Evolutionary conservation across 2,113 vertebrate genomes (phyloP), one percentile per base, ranked within the genome.

Genomic region (Crotophaga sulcirostris): DNA sequence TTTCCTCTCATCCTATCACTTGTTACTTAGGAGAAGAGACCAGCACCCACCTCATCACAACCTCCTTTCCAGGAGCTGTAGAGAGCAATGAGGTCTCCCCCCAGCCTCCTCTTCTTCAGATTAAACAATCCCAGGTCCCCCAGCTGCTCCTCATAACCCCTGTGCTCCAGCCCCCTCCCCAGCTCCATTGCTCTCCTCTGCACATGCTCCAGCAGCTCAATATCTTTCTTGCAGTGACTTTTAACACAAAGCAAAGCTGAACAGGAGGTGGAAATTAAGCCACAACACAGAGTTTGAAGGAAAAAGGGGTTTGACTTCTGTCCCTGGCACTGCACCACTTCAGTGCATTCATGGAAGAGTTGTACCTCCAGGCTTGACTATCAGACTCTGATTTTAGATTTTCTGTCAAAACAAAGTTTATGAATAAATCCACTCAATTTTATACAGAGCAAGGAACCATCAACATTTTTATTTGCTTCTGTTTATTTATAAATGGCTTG

Each of bases 181-280:
- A 49, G 21, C 47, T 49, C 47, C 47, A 49, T 24, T 24, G 47
- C 21, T 12, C 47, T 49, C 24, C 47, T 12, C 47, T 49, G 47
- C 21, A 49, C 11, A 11, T 11, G 10, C 21, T 49, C 47, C 47
- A 49, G 47, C 47, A 49, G 20, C 47, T 49, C 47, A 24, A 49
- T 23, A 49, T 49, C 47, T 49, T 49, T 49, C 47, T 49, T 24
- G 47, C 11, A 49, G 10, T 49, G 28, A 63, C 31, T 83, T 74
- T 44, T 11, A 60, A 44, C 5, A 7, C n/a, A 40, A 70, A 42
- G 0, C 1, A 19, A 77, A 47, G 24, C 24, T 69, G 16, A 69
- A 86, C 1, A 2, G 7, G 54, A 11, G 23, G 3, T 2, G 12
- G 8, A 3, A 21, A 60, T 31, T 6, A 69, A 16, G 3, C 29